Evolutionary conservation across 2,888 invertebrate genomes (phyloP), one percentile per base, ranked within the genome.

Genomic region (Chaetogeoica ovagalla): DNA sequence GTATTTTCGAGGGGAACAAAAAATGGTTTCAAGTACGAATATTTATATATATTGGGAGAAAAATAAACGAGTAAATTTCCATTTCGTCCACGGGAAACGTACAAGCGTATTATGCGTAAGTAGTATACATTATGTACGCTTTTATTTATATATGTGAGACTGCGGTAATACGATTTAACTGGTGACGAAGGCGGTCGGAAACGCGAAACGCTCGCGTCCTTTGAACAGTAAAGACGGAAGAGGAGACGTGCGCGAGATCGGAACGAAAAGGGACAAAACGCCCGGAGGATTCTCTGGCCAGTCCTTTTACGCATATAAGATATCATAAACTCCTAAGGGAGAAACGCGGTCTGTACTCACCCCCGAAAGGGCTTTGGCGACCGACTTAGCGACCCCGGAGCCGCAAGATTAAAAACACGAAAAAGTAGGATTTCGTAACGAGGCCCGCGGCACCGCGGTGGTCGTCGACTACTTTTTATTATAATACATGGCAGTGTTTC

Each of bases 121-220:
- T 39, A 48, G 39, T 39, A 55, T n/a, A 52, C n/a, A 15, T 63
- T 30, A 30, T 30, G 30, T 30, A 30, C 30, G 30, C 30, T 1
- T 30, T 30, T 30, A 30, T 30, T 2, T 30, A 30, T 30, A 19
- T 2, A 21, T 30, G 43, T 30, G 23, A 13, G 23, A 19, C 48
- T 39, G n/a, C n/a, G 62, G 62, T 79, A 79, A 79, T 70, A 63
- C 63, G 70, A 79, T 79, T 79, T 79, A 55, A 30, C 17, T 60
- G 13, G 39, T 23, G 71, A 79, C 55, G 70, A 71, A 30, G 30
- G 30, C 63, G 63, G 62, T 62, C 70, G 43, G 66, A 68, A 68
- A 76, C 68, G 48, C 11, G 60, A 3, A 48, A 48, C 48, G 21
- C n/a, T 15, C 17, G 17, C 65, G 23, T 19, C 60, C 77, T 79